Percentiles rank a stretch among this genome's conserved stretches.
Conservation (phyloP, 2,888 invertebrate species). For the Portevinia maculata region DNA sequence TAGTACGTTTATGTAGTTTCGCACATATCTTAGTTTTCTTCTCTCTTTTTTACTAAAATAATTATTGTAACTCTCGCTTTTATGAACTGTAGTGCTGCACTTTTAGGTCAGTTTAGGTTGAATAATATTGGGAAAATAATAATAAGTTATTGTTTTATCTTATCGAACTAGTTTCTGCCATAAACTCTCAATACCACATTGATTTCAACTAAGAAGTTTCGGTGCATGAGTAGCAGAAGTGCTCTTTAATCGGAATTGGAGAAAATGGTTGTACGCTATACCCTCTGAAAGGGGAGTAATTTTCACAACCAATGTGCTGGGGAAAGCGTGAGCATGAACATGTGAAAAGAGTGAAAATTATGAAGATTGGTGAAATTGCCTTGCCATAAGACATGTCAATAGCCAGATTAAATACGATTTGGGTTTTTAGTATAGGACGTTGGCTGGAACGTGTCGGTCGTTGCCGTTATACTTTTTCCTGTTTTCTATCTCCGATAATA, state of each 20-base stretch:
- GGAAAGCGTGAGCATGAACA: slow-evolving; percentile 35
- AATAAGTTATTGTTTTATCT: slow-evolving; percentile 1
- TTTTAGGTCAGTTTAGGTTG: slow-evolving; percentile 53
- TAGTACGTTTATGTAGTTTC: slow-evolving; percentile 60
- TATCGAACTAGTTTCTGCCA: not conserved
- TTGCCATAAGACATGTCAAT: slow-evolving; percentile 40
- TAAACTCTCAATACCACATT: slow-evolving; percentile 30
- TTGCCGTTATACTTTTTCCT: slow-evolving; percentile 72
- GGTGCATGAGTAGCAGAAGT: not conserved
- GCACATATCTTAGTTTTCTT: slow-evolving; percentile 65
- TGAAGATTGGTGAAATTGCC: slow-evolving; percentile 51
- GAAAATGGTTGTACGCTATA: slow-evolving; percentile 11
- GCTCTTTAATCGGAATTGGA: slow-evolving; percentile 29
- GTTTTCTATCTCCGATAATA: slow-evolving; percentile 71
- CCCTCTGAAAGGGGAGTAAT: not conserved
- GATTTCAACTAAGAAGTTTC: not conserved
- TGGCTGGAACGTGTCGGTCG: slow-evolving; percentile 75
- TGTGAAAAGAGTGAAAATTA: slow-evolving; percentile 37
- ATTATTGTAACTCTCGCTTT: slow-evolving; percentile 42
- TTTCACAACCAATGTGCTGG: slow-evolving; percentile 23
- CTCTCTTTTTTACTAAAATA: slow-evolving; percentile 55
- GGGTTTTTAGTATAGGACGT: slow-evolving; percentile 75
- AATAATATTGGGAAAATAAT: not conserved
- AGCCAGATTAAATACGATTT: slow-evolving; percentile 63
- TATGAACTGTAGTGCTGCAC: slow-evolving; percentile 25